phyloP scores from a whole-genome alignment of 2,113 vertebrate species.

The Edolisoma coerulescens region DNA sequence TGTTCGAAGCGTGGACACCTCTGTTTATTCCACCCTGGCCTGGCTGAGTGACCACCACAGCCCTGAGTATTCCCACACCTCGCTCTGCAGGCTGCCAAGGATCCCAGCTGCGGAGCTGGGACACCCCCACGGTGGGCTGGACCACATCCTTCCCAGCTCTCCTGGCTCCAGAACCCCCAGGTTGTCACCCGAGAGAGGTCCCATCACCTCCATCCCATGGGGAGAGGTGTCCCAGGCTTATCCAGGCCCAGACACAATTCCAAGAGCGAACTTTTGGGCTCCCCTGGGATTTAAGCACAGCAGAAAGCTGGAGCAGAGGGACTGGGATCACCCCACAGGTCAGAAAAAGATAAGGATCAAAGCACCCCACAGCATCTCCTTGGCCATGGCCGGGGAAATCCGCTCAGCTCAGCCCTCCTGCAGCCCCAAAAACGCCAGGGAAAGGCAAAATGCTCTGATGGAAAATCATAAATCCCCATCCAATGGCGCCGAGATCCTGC shows the following conservation, averaged over 20 bases:
- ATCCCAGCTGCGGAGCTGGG: neutral
- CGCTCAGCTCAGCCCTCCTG: rapidly evolving
- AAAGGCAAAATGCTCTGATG: neutral
- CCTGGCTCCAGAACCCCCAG: neutral
- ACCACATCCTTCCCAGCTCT: neutral
- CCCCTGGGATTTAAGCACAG: neutral
- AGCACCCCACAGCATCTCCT: neutral
- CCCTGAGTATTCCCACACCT: rapidly evolving
- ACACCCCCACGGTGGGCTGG: neutral
- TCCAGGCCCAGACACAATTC: neutral
- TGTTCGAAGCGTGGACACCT: too few species aligned
- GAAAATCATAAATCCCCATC: neutral
- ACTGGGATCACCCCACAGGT: rapidly evolving
- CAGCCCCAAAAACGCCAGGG: neutral
- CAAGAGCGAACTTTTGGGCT: rapidly evolving
- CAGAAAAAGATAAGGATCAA: neutral
- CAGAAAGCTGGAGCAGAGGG: neutral
- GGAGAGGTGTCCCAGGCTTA: neutral
- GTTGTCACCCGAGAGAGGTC: neutral
- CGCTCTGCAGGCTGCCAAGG: rapidly evolving
- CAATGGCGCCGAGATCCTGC: rapidly evolving
- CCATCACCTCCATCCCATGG: neutral
- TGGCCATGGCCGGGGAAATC: rapidly evolving
- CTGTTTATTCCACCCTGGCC: neutral
- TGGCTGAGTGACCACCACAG: neutral